Evolutionary conservation across 2,888 invertebrate genomes (phyloP), one percentile per base, ranked within the genome.

Genomic region (Omphaloscelis lunosa): DNA sequence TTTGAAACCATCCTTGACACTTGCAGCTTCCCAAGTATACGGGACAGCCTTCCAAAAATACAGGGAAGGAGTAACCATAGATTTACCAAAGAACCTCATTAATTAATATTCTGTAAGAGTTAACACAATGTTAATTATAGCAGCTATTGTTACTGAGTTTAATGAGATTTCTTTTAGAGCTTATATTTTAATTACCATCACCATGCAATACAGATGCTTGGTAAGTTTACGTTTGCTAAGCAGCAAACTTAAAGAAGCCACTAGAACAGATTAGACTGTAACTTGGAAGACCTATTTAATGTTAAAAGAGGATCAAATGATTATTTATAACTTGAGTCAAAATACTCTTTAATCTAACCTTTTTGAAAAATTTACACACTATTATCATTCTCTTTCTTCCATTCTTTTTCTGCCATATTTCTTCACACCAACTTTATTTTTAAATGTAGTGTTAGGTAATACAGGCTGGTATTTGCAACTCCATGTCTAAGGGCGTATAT

Each of bases 91-190:
- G 1, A 2, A 29, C 20, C 6, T 3, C 0, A 27, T 17, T 9
- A 23, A 51, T 75, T 23, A 29, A n/a, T 48, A 34, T 56, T 74
- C 45, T 45, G 15, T 45, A 45, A 45, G 45, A 0, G 15, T 45
- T 45, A 45, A 45, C 7, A 48, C 7, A 2, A 3, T 41, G 9
- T 3, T 34, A 34, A 34, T 34, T 34, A 34, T 34, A 34, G 29
- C 5, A 51, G 20, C 61, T 23, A 48, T 76, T 76, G 20, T 59
- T n/a, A n/a, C 41, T 17, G 41, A 29, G 20, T 17, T 51, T 20
- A 53, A 59, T 76, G 29, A n/a, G 39, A 51, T 27, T 75, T 34
- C 34, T 34, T 51, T 48, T 29, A 65, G 17, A 65, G 20, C 15
- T n/a, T 23, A 48, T n/a, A 69, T 48, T 20, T 58, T 58, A 27